Base-by-base conservation (phyloP, 2,797 vertebrate genomes). In the Halcyon smyrnensis region DNA sequence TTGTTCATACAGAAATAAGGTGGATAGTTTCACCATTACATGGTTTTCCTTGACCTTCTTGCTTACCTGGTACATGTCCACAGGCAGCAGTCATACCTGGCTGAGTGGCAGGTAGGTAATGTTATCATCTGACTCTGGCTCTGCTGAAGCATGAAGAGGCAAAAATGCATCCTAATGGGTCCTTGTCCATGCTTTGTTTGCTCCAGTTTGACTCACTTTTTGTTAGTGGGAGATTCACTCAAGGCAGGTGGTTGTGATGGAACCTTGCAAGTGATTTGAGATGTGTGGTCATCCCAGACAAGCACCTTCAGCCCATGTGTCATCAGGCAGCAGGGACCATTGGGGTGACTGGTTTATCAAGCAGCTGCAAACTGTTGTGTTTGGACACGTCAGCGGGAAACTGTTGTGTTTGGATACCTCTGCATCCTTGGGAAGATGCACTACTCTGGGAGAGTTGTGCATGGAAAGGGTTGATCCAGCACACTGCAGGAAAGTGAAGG, bases 251-350 rank as follows among this genome's bases (percentile, higher is more conserved):
- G 10, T n/a, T 8, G 2, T 53, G 1, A 0, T 4, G 21, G 19
- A 70, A 43, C 39, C 30, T 24, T 12, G 37, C 0, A 3, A 36
- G 39, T 41, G 70, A 32, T 62, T 36, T n/a, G 54, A 59, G 54
- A 54, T 36, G 37, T 0, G 0, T 37, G 4, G 28, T 50, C 2
- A 0, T 64, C 37, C 37, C 69, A 12, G 9, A 19, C 0, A 2
- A 57, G 28, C 19, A 6, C 27, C n/a, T 45, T 46, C 51, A 71
- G 80, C 68, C 46, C 1, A 0, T 25, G 34, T 84, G 69, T 45
- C 15, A 5, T 12, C 32, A 10, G n/a, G 45, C 67, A 68, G 57
- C 36, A 27, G 64, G 51, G 16, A 4, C 56, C 5, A 3, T 4
- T 12, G 0, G 4, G 11, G 14, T 60, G 45, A 6, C 23, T 14